These are phyloP conservation scores for Heliothis peltigera DNA, from an alignment of 2,888 invertebrate genomes.

Conservation along the genomic window DNA sequence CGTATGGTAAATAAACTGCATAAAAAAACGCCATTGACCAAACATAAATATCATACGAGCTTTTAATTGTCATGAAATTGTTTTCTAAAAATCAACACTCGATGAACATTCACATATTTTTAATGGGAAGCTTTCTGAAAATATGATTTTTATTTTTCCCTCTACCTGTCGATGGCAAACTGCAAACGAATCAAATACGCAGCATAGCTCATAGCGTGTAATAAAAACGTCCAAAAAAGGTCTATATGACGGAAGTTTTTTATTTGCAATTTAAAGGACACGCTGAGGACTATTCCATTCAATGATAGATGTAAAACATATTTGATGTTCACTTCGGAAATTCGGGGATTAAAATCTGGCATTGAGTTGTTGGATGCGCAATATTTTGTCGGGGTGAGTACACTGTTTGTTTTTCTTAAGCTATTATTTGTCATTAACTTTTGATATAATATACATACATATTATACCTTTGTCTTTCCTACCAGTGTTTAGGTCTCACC, in stretches of 20 bases:
- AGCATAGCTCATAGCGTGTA: constrained; percentile 37
- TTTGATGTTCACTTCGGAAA: constrained; percentile 18
- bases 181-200: constrained; percentile 47
- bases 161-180: constrained; percentile 41
- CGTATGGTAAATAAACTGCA: no score
- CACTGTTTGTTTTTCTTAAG: no score
- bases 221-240: constrained; percentile 30
- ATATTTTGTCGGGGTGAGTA: no score
- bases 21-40: no score
- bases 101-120: constrained; percentile 39
- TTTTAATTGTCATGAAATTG: neutral
- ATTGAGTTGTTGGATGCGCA: no score
- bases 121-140: constrained; percentile 22
- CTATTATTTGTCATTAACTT: no score
- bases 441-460: no score
- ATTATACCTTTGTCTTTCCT: constrained; percentile 11
- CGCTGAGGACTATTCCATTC: constrained; percentile 20
- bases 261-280: constrained; percentile 31
- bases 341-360: neutral
- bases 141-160: constrained; percentile 19
- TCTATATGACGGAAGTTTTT: constrained; percentile 30
- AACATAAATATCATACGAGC: no score
- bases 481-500: neutral
- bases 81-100: constrained; percentile 11
- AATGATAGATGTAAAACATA: constrained; percentile 18